phyloP scores from a whole-genome alignment of 2,888 invertebrate genomes.

The Scrobipalpa costella region DNA sequence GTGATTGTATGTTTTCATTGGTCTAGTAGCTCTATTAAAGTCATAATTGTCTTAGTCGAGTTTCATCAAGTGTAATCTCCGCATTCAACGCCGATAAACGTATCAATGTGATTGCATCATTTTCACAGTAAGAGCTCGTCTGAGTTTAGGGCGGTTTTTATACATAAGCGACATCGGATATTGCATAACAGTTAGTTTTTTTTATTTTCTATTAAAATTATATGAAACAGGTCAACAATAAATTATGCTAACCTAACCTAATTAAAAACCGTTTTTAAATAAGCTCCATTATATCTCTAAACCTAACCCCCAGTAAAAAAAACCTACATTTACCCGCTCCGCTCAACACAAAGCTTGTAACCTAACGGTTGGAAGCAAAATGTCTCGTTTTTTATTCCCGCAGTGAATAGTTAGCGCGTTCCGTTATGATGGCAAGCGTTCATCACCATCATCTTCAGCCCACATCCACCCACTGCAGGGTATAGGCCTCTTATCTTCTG shows the following conservation, averaged over 20 bases:
- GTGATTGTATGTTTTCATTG: too few relatives aligned
- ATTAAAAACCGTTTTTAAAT: too few relatives aligned
- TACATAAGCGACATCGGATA: slow-evolving; percentile 34
- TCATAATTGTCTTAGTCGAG: neutral
- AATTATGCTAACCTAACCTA: too few relatives aligned
- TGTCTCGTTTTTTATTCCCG: slow-evolving; percentile 57
- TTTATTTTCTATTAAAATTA: too few relatives aligned
- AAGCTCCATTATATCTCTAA: too few relatives aligned
- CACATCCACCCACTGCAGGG: too few relatives aligned
- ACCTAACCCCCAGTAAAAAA: too few relatives aligned
- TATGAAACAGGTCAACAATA: too few relatives aligned
- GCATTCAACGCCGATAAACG: slow-evolving; percentile 54
- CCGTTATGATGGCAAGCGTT: slow-evolving; percentile 44
- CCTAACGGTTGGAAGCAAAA: slow-evolving; percentile 48
- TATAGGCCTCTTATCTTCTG: too few relatives aligned
- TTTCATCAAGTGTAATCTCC: slow-evolving; percentile 44
- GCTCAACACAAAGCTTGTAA: slow-evolving; percentile 27
- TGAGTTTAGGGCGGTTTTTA: slow-evolving; percentile 15
- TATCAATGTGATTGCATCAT: slow-evolving; percentile 57
- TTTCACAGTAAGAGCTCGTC: slow-evolving; percentile 44
- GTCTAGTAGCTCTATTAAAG: too few relatives aligned
- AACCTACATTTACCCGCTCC: too few relatives aligned
- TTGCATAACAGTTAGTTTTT: neutral
- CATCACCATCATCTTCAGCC: too few relatives aligned
- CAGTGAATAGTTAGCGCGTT: slow-evolving; percentile 56